phyloP scores from a whole-genome alignment of 1,140 invertebrate species.

The Campoletis sonorensis region DNA sequence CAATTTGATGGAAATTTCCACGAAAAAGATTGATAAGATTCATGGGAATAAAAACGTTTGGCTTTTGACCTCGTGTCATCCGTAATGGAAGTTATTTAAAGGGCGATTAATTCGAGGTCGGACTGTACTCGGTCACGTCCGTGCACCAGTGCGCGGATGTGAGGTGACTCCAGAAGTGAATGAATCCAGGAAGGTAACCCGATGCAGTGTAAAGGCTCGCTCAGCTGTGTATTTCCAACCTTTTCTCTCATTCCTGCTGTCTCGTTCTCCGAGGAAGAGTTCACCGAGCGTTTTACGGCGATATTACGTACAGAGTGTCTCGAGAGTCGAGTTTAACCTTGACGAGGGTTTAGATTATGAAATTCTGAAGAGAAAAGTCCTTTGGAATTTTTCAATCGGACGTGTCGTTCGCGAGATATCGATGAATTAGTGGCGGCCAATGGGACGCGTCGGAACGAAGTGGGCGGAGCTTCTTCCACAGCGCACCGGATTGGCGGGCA shows the following conservation, averaged over 20 bases:
- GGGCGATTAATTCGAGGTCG: conserved; percentile 41
- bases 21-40: too few species aligned
- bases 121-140: conserved; percentile 48
- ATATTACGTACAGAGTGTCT: background rate
- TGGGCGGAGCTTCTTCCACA: too few species aligned
- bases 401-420: too few species aligned
- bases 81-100: background rate
- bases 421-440: too few species aligned
- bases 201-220: conserved; percentile 58
- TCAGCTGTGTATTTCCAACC: conserved; percentile 42
- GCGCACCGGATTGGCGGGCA: too few species aligned
- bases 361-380: too few species aligned
- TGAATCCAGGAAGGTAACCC: conserved; percentile 64
- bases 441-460: too few species aligned
- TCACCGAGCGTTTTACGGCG: conserved; percentile 10
- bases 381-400: too few species aligned
- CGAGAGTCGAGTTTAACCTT: too few species aligned
- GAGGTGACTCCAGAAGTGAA: conserved; percentile 57
- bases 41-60: background rate
- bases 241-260: conserved; percentile 9
- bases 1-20: too few species aligned
- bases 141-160: conserved; percentile 50
- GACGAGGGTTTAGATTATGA: too few species aligned
- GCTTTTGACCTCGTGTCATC: background rate
- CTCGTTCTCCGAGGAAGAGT: conserved; percentile 17